Conservation (phyloP, 2,113 vertebrate species). For the Astatoreochromis straeleni region DNA sequence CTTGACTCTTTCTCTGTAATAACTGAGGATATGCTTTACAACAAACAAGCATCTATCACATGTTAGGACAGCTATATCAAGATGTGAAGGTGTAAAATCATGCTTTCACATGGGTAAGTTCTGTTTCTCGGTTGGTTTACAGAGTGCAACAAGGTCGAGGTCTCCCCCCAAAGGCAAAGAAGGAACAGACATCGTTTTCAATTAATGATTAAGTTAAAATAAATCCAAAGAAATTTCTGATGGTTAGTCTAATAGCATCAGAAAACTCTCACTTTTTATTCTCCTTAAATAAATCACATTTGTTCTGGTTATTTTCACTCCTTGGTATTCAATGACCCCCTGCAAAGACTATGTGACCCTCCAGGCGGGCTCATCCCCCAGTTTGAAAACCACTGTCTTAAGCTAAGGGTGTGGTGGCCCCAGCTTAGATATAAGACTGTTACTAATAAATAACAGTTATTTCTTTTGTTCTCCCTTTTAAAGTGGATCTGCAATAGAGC, state of each 20-base stretch:
- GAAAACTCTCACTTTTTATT: neutral
- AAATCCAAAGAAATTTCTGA: neutral
- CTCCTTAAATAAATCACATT: neutral
- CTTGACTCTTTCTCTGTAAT: neutral
- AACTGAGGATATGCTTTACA: neutral
- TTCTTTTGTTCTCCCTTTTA: neutral
- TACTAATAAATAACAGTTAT: neutral
- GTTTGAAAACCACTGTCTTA: neutral
- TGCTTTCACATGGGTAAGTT: neutral
- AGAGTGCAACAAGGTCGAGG: neutral
- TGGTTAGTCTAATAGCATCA: neutral
- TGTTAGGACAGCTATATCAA: neutral
- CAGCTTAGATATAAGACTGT: neutral
- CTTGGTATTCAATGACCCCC: neutral
- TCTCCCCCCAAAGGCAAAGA: neutral
- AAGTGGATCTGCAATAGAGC: neutral
- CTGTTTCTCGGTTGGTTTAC: neutral
- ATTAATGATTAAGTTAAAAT: fast-evolving
- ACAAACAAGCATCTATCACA: neutral
- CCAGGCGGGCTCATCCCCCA: neutral
- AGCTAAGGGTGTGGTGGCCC: fast-evolving
- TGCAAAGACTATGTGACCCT: neutral
- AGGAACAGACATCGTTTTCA: neutral
- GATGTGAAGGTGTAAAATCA: neutral
- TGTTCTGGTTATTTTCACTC: neutral